A percentile compares a stretch with the other conserved stretches of the same genome.
Evolutionary conservation across 2,888 invertebrate species (phyloP).

Genomic region (Phlogophora meticulosa): DNA sequence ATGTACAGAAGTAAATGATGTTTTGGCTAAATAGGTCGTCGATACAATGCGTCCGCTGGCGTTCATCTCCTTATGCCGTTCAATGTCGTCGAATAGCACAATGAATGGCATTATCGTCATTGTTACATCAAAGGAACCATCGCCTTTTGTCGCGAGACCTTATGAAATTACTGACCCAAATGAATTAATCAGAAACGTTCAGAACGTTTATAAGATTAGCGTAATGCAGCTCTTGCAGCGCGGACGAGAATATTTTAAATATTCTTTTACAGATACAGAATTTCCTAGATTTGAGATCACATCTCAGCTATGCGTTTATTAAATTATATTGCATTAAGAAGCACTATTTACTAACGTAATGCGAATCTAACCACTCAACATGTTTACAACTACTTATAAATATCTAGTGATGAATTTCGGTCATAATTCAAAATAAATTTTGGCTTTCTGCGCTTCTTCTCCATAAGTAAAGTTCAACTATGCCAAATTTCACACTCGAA

Average conservation of each 20-base stretch:
- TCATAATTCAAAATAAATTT: no score
- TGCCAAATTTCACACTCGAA: no score
- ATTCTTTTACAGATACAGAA: slow-evolving; percentile 19
- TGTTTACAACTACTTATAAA: no score
- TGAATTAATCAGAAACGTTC: slow-evolving; percentile 55
- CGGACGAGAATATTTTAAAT: slow-evolving; percentile 17
- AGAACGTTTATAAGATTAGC: slow-evolving; percentile 45
- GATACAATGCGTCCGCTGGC: slow-evolving; percentile 39
- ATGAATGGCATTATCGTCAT: slow-evolving; percentile 53
- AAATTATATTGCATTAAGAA: no score
- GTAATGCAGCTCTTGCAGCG: slow-evolving; percentile 13
- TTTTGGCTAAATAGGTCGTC: slow-evolving; percentile 37
- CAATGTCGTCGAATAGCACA: slow-evolving; percentile 41
- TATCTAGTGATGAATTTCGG: no score
- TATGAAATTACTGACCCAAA: slow-evolving; percentile 57
- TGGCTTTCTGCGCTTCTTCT: no score
- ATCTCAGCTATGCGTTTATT: background rate
- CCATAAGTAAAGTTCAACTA: no score
- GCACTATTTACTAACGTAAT: no score
- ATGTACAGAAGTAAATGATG: slow-evolving; percentile 17
- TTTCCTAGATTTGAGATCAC: slow-evolving; percentile 4
- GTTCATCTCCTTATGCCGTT: slow-evolving; percentile 29
- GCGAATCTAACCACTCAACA: no score
- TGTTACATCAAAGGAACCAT: slow-evolving; percentile 44
- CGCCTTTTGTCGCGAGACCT: slow-evolving; percentile 51